Percentiles rank a stretch among this genome's conserved stretches.
Conservation (phyloP, 2,797 vertebrate species). For the Onychomys arenicola region DNA sequence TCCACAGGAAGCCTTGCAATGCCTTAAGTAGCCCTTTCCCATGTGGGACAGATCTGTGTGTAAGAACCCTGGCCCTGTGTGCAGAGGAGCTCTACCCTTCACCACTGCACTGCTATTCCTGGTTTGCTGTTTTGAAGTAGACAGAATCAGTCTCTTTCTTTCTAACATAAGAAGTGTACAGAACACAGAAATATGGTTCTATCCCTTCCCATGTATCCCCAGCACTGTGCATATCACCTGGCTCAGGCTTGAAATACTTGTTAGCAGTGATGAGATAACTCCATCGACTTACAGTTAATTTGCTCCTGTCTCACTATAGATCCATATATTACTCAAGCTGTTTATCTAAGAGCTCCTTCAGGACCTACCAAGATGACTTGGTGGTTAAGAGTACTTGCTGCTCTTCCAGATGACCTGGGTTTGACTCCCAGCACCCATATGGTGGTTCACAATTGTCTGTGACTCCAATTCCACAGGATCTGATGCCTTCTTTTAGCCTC, state of each 20-base stretch:
- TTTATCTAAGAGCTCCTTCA: background rate
- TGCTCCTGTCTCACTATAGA: background rate
- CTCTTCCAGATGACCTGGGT: background rate
- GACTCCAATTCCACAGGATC: background rate
- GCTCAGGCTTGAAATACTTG: conserved; percentile 20
- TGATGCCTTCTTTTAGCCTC: background rate
- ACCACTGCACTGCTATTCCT: background rate
- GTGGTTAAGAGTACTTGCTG: background rate
- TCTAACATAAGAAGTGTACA: background rate
- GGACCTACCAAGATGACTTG: background rate
- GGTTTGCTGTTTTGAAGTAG: background rate
- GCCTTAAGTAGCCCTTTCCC: background rate
- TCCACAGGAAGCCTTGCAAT: background rate
- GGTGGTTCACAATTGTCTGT: background rate
- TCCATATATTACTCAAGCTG: fast-evolving
- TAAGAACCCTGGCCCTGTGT: background rate
- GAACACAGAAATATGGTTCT: background rate
- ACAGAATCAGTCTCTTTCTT: background rate
- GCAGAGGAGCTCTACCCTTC: background rate
- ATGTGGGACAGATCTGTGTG: background rate
- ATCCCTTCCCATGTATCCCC: too few species aligned
- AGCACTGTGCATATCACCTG: too few species aligned
- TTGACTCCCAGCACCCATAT: background rate
- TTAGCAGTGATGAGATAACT: background rate
- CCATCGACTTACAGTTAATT: background rate